phyloP scores from a whole-genome alignment of 2,113 vertebrate species.

The Trogon surrucura region DNA sequence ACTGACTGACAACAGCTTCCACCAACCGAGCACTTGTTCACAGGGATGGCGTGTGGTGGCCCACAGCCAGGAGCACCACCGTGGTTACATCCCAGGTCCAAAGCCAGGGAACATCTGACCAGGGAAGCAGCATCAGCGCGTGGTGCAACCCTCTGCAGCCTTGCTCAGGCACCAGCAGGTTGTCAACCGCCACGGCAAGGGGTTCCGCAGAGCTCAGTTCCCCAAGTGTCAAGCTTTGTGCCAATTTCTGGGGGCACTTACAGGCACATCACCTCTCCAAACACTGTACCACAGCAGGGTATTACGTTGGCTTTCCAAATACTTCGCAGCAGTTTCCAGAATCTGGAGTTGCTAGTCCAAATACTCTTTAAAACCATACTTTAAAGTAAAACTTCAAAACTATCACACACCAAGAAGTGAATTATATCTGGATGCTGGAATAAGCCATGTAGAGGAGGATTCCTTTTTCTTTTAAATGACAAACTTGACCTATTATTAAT shows the following conservation, averaged over 20 bases:
- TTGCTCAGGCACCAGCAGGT: not conserved
- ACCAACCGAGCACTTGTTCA: rapidly evolving
- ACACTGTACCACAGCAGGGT: not conserved
- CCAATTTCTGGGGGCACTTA: too few relatives aligned
- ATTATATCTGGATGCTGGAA: not conserved
- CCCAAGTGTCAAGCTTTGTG: not conserved
- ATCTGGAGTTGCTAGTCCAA: not conserved
- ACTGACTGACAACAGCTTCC: rapidly evolving
- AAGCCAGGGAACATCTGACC: not conserved
- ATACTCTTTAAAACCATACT: not conserved
- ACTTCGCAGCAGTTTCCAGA: not conserved
- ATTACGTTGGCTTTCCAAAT: too few relatives aligned
- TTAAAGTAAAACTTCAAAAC: not conserved
- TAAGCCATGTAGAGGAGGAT: not conserved
- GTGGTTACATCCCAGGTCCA: rapidly evolving
- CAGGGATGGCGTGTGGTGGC: rapidly evolving
- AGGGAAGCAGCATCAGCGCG: too few relatives aligned
- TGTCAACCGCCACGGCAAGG: not conserved
- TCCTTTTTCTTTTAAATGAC: not conserved
- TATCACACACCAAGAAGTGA: not conserved
- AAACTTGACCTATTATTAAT: slow-evolving; percentile 38
- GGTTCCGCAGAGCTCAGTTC: not conserved
- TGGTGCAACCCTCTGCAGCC: not conserved
- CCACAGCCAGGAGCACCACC: rapidly evolving
- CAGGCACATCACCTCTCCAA: not conserved